Base-by-base conservation (phyloP, 2,888 invertebrate species). In the Pilophorus perplexus region DNA sequence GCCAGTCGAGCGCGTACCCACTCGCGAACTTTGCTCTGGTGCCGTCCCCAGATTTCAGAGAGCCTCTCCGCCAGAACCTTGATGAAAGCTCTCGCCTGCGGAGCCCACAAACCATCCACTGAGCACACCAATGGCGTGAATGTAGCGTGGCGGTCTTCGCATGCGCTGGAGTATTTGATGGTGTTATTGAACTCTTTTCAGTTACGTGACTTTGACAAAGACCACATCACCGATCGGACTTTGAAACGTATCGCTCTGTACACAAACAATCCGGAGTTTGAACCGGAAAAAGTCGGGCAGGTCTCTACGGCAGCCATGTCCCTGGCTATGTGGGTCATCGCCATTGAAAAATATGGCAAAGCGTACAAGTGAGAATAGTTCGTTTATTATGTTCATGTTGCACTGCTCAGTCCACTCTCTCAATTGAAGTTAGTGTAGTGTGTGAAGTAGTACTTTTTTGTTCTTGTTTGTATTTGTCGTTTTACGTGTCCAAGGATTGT, bases 341-440 rank as follows among this genome's bases (percentile, higher is more conserved):
- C 93, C 1, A 93, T 94, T 76, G 92, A 94, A 77, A 87, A 92
- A 75, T 94, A 94, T 75, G 93, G 88, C 2, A 88, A 90, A 78
- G 87, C 93, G 44, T 93, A 85, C 81, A 88, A 85, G 88, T 88
- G 75, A 33, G 33, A 33, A 33, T 33, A 8, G 6, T 42, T 42
- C 65, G 50, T 12, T 27, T 37, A 6, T 42, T 2, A 42, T 16
- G n/a, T n/a, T 38, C 14, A 38, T 14, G 12, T 3, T 38, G 3
- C 38, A 38, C 6, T 6, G n/a, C 38, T 38, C 3, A 62, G 18
- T 12, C 60, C 68, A 64, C 55, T 66, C 8, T 20, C 14, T 12
- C 22, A 27, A 37, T 37, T 37, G 37, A 10, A 37, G 12, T 37
- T 12, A 37, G 37, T 37, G 37, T 8, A 12, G 37, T 8, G 37